phyloP scores from a whole-genome alignment of 2,888 invertebrate genomes.

The Hoplodrina ambigua region DNA sequence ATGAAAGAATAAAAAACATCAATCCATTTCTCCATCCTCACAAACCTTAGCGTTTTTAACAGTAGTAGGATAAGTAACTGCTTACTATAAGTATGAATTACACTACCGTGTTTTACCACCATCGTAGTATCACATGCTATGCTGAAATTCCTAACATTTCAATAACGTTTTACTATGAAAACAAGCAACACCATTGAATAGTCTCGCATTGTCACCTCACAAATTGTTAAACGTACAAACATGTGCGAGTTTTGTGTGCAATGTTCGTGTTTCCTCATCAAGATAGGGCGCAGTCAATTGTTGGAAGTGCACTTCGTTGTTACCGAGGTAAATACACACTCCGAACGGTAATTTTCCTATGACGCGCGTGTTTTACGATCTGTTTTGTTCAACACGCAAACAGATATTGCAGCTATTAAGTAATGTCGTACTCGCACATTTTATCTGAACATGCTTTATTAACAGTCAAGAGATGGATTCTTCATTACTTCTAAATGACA shows the following conservation, averaged over 20 bases:
- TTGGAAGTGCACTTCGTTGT: conserved; percentile 82
- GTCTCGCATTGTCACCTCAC: conserved; percentile 59
- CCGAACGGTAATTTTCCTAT: conserved; percentile 66
- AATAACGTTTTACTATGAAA: conserved; percentile 43
- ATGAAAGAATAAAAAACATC: no score
- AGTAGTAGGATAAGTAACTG: no score
- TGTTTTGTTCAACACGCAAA: conserved; percentile 59
- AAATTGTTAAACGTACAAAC: conserved; percentile 53
- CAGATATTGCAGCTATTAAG: conserved; percentile 46
- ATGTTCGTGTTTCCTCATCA: conserved; percentile 76
- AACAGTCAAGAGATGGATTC: conserved; percentile 28
- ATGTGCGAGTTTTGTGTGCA: conserved; percentile 62
- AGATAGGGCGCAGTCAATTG: conserved; percentile 78
- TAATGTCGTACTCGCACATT: conserved; percentile 36
- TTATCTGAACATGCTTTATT: conserved; percentile 53
- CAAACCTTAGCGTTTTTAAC: no score
- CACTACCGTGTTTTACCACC: background rate
- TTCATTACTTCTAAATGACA: conserved; percentile 44
- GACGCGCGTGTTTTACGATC: conserved; percentile 59
- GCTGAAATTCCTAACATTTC: conserved; percentile 22
- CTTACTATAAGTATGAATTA: no score
- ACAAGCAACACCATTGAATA: conserved; percentile 37
- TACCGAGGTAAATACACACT: conserved; percentile 68
- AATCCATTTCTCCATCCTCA: no score
- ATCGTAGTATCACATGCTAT: conserved; percentile 11